These are phyloP conservation scores for Crotalus tigris DNA, from an alignment of 2,113 vertebrate species.

Conservation along the genomic window DNA sequence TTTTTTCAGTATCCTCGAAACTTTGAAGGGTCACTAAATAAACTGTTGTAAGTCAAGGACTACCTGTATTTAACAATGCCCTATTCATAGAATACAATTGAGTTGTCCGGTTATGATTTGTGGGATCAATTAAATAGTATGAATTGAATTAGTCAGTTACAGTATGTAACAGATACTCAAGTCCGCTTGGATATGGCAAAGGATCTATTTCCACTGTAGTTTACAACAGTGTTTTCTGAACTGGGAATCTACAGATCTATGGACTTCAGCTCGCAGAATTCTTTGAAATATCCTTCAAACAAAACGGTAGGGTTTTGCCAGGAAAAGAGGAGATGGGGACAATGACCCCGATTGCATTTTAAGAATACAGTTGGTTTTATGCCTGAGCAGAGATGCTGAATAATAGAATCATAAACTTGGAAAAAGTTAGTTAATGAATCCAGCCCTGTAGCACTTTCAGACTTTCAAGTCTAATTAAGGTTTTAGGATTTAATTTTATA, in stretches of 20 bases:
- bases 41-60: no score
- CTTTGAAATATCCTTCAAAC: not conserved
- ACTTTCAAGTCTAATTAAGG: not conserved
- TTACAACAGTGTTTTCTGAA: not conserved
- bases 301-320: not conserved
- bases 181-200: not conserved
- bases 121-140: not conserved
- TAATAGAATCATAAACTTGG: not conserved
- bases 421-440: not conserved
- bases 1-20: no score
- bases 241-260: not conserved
- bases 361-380: not conserved
- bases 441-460: not conserved
- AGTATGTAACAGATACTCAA: not conserved
- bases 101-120: not conserved
- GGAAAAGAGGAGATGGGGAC: not conserved
- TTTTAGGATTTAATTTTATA: not conserved
- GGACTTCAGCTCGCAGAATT: not conserved
- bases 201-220: not conserved
- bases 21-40: no score
- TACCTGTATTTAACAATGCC: not conserved
- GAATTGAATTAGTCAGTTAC: not conserved
- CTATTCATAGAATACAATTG: not conserved
- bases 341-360: not conserved
- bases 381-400: not conserved